These are phyloP conservation scores for Dicentrarchus labrax DNA, from an alignment of 2,113 vertebrate species.

Conservation along the genomic window DNA sequence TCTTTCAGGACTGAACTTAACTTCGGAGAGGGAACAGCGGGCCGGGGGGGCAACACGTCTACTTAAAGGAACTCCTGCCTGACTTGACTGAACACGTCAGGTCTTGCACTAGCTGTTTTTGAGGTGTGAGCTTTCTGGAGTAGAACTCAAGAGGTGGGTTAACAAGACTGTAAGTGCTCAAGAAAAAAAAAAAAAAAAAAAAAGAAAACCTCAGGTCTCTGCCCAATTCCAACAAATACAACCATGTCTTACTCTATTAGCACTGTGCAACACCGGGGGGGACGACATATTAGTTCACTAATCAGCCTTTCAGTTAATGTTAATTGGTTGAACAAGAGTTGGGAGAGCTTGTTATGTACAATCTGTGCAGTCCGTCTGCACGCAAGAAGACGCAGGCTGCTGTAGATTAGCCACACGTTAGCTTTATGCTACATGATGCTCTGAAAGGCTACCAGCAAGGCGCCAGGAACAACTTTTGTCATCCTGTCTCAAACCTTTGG, in stretches of 20 bases:
- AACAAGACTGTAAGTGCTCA: constrained; percentile 62
- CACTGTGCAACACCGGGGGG: constrained; percentile 70
- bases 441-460: constrained; percentile 38
- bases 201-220: constrained; percentile 76
- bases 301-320: constrained; percentile 22
- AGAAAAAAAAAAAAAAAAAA: constrained; percentile 32
- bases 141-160: constrained; percentile 50
- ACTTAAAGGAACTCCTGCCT: constrained; percentile 46
- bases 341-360: constrained; percentile 48
- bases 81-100: constrained; percentile 60
- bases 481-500: constrained; percentile 1
- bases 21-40: constrained; percentile 12
- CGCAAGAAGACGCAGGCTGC: constrained; percentile 30
- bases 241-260: constrained; percentile 73
- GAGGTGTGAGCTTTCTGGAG: constrained; percentile 54
- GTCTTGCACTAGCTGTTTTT: constrained; percentile 77
- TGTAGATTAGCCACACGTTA: constrained; percentile 27
- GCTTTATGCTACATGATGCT: constrained; percentile 49
- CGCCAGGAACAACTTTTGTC: constrained; percentile 19
- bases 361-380: constrained; percentile 39
- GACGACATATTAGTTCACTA: constrained; percentile 26
- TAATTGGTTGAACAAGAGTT: constrained; percentile 2
- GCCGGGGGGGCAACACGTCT: neutral
- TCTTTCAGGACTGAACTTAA: constrained; percentile 64
- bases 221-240: constrained; percentile 65